Percentiles rank a stretch among this genome's conserved stretches.
phyloP scores from a whole-genome alignment of 2,888 invertebrate species.

The Liopterus haemorrhoidalis region DNA sequence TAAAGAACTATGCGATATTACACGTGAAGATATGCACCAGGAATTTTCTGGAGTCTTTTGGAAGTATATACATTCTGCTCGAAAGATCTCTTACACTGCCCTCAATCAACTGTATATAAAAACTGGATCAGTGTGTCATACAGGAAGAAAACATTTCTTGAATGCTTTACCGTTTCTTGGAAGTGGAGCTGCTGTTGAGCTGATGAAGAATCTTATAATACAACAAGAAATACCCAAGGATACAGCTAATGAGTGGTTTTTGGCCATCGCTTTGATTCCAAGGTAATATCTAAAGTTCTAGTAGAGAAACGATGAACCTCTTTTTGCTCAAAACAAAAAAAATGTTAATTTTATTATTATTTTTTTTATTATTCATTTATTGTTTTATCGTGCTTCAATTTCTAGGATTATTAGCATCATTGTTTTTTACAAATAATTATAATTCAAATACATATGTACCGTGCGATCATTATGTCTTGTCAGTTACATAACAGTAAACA shows the following conservation, averaged over 20 bases:
- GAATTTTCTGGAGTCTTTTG: conserved; percentile 59
- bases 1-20: conserved; percentile 60
- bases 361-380: no score
- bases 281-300: no score
- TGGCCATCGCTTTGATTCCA: conserved; percentile 77
- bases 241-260: conserved; percentile 74
- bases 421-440: no score
- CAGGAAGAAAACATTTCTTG: conserved; percentile 70
- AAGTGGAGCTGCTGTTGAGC: conserved; percentile 70
- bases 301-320: no score
- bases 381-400: no score
- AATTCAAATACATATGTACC: no score
- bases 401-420: no score
- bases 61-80: conserved; percentile 60
- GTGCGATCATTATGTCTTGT: no score
- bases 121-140: conserved; percentile 58
- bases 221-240: conserved; percentile 56
- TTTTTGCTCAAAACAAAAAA: no score
- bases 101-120: conserved; percentile 59
- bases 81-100: conserved; percentile 62
- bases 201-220: conserved; percentile 78
- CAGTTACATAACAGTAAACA: no score
- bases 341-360: no score
- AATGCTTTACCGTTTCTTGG: conserved; percentile 85
- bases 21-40: conserved; percentile 54